phyloP scores from a whole-genome alignment of 2,113 vertebrate species.

The Silurus asotus region DNA sequence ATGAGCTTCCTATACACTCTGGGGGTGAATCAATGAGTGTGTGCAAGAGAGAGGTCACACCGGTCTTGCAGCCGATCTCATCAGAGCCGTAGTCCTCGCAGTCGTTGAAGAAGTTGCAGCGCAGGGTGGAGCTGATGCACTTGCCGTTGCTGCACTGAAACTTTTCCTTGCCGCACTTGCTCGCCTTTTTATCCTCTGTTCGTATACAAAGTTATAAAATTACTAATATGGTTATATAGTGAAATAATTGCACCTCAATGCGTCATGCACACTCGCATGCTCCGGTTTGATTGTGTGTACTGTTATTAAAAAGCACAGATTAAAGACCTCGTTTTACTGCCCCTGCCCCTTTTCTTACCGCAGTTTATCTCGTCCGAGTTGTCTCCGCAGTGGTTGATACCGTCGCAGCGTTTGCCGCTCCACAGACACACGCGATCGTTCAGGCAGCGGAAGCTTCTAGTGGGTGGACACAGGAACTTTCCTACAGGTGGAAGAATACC shows the following conservation, averaged over 20 bases:
- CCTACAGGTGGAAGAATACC: slow-evolving; percentile 63
- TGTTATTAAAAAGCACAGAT: no score
- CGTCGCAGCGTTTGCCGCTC: slow-evolving; percentile 85
- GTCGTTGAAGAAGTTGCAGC: slow-evolving; percentile 93
- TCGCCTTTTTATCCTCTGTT: slow-evolving; percentile 64
- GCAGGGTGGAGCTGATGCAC: slow-evolving; percentile 84
- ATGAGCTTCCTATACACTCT: neutral
- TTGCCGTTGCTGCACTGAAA: slow-evolving; percentile 83
- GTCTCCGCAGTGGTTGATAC: slow-evolving; percentile 90
- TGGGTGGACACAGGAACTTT: slow-evolving; percentile 90
- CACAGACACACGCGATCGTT: slow-evolving; percentile 92
- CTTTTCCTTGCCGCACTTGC: slow-evolving; percentile 85
- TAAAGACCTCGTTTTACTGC: neutral
- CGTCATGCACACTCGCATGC: neutral
- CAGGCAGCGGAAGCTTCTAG: slow-evolving; percentile 90
- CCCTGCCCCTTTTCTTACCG: slow-evolving; percentile 63
- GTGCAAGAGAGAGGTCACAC: slow-evolving; percentile 30
- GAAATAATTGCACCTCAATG: neutral
- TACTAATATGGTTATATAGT: no score
- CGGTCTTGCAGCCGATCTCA: slow-evolving; percentile 76
- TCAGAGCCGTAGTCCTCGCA: slow-evolving; percentile 92
- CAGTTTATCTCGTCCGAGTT: slow-evolving; percentile 88
- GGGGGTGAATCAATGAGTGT: neutral
- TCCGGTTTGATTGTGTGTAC: neutral
- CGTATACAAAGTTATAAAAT: neutral